Conservation (phyloP, 2,888 invertebrate species). For the Dynastes maya region DNA sequence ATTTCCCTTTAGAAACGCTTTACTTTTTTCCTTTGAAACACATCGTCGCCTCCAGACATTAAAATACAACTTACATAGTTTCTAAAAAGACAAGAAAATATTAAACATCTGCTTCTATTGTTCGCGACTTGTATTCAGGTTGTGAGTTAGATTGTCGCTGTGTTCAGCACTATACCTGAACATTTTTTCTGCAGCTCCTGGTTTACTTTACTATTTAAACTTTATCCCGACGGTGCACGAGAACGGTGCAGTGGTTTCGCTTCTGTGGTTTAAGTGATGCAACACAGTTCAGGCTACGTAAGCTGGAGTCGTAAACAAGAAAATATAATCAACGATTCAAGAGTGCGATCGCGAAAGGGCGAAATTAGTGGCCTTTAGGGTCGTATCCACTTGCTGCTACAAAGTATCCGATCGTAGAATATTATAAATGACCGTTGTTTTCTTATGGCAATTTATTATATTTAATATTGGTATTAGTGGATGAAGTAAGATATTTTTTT, state of each 20-base stretch:
- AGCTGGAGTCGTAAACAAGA: neutral
- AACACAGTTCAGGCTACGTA: neutral
- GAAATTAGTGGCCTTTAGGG: too few relatives aligned
- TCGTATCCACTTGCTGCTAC: too few relatives aligned
- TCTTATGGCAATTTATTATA: too few relatives aligned
- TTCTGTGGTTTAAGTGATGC: neutral
- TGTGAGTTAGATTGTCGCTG: neutral
- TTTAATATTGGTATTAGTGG: too few relatives aligned
- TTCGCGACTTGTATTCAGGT: neutral
- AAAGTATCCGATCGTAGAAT: too few relatives aligned
- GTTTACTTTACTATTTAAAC: neutral
- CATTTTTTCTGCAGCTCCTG: neutral
- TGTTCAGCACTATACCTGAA: neutral
- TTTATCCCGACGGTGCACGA: neutral
- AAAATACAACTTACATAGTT: neutral
- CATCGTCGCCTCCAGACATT: neutral
- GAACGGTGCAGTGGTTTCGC: neutral
- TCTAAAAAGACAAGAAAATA: neutral
- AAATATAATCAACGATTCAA: too few relatives aligned
- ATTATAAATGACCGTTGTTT: too few relatives aligned
- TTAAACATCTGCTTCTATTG: slow-evolving; percentile 19
- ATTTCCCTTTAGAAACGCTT: too few relatives aligned
- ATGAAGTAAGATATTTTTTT: too few relatives aligned
- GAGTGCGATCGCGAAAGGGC: too few relatives aligned
- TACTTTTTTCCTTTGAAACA: neutral